These are phyloP conservation scores for Zoanthus solanderi DNA, from an alignment of 92 coral and sea anemone genomes.

Conservation along the genomic window DNA sequence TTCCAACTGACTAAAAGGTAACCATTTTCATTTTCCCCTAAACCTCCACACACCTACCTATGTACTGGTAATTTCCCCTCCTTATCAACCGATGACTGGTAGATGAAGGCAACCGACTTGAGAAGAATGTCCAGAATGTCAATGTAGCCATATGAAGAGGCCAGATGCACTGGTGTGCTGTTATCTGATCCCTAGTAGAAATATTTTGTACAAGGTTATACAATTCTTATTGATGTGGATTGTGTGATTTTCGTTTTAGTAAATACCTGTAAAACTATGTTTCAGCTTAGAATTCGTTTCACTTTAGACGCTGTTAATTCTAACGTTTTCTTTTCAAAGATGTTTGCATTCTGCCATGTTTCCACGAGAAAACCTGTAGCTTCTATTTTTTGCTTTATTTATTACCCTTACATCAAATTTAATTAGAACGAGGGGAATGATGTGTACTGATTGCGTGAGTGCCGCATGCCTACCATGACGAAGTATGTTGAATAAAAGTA, in stretches of 20 bases:
- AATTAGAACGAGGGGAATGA: no score
- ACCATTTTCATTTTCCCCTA: background rate
- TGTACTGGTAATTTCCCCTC: conserved; percentile 90
- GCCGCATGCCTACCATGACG: no score
- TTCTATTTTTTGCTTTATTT: no score
- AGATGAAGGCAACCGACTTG: conserved; percentile 86
- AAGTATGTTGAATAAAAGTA: no score
- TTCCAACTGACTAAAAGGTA: background rate
- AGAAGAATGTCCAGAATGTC: conserved; percentile 86
- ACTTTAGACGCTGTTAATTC: no score
- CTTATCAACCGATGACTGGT: conserved; percentile 86
- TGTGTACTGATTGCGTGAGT: no score
- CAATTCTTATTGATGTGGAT: background rate
- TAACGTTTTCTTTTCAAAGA: no score
- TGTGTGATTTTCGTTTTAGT: no score
- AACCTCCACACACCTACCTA: conserved; percentile 51
- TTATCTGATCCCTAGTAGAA: conserved; percentile 75
- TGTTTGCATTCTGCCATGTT: no score
- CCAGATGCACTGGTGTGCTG: conserved; percentile 85
- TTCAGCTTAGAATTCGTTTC: no score
- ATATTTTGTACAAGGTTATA: background rate
- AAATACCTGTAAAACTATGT: background rate
- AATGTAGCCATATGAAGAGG: conserved; percentile 96
- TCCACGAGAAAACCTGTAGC: no score
- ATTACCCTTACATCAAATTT: no score